These are phyloP conservation scores for Meteorus sp. DNA, from an alignment of 1,140 invertebrate species.

Conservation along the genomic window DNA sequence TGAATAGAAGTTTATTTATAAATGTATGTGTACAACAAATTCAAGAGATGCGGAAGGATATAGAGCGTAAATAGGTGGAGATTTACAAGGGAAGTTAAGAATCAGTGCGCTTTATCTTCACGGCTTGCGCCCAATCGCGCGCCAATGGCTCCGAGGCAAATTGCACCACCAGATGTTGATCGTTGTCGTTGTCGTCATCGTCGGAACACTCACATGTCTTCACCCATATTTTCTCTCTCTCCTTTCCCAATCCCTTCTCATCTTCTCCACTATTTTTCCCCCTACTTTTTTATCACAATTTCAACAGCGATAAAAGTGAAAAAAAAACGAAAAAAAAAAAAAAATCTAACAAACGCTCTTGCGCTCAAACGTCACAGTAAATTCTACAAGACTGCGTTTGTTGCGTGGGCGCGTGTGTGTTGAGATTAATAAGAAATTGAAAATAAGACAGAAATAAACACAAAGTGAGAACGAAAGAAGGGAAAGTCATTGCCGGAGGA, in stretches of 20 bases:
- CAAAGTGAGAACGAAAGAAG: background rate
- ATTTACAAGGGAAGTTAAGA: conserved; percentile 7
- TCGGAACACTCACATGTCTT: background rate
- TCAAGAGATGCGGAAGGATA: conserved; percentile 18
- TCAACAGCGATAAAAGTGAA: no score
- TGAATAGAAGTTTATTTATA: no score
- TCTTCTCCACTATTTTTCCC: background rate
- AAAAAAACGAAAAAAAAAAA: no score
- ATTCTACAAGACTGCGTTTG: background rate
- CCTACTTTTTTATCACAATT: background rate
- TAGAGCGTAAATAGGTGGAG: conserved; percentile 6
- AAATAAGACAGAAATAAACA: background rate
- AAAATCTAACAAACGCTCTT: no score
- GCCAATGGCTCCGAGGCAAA: conserved; percentile 23
- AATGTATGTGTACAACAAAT: no score
- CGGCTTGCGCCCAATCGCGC: conserved; percentile 26
- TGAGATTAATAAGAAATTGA: conserved; percentile 17
- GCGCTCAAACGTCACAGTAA: no score
- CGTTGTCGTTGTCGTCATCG: conserved; percentile 15
- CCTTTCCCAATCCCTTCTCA: background rate
- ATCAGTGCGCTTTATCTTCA: conserved; percentile 27
- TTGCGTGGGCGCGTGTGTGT: conserved; percentile 1
- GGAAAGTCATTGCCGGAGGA: conserved; percentile 20
- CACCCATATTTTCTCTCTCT: conserved; percentile 1
- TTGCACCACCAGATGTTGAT: conserved; percentile 26